Conservation (phyloP, 2,888 invertebrate species). For the Drosophila kambysellisi region DNA sequence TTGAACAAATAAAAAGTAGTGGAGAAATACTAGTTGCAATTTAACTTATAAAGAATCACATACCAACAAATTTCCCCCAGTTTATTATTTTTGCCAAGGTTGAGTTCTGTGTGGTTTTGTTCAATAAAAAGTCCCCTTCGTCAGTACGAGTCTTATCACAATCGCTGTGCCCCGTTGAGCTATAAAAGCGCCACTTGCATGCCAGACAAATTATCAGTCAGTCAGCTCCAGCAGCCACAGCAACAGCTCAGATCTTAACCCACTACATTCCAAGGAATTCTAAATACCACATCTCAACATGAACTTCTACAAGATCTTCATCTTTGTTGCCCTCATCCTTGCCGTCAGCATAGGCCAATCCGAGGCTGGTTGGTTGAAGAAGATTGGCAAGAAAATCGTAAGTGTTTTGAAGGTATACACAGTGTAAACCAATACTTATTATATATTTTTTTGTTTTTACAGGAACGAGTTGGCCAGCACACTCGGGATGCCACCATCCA, state of each 20-base stretch:
- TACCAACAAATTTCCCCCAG: not conserved
- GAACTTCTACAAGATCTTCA: constrained; percentile 65
- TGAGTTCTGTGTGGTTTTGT: not conserved
- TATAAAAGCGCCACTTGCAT: not conserved
- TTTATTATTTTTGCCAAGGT: not conserved
- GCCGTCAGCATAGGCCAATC: constrained; percentile 51
- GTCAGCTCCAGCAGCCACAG: constrained; percentile 14
- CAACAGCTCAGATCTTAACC: not conserved
- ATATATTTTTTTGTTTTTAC: not conserved
- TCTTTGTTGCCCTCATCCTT: constrained; percentile 49
- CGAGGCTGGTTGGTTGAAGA: constrained; percentile 61
- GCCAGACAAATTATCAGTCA: constrained; percentile 38
- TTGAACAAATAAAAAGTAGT: too few species aligned
- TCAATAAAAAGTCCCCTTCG: not conserved
- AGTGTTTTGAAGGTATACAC: constrained; percentile 9
- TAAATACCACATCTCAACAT: constrained; percentile 30
- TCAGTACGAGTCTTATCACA: not conserved
- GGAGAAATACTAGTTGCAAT: not conserved
- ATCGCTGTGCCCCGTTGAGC: not conserved
- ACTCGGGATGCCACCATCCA: constrained; percentile 79
- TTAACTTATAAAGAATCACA: not conserved
- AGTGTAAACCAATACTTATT: not conserved
- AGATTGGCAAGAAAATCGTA: constrained; percentile 59
- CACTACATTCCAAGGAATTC: constrained; percentile 2
- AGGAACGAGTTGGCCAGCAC: not conserved